phyloP scores from a whole-genome alignment of 2,113 vertebrate species.

The Carlito syrichta region DNA sequence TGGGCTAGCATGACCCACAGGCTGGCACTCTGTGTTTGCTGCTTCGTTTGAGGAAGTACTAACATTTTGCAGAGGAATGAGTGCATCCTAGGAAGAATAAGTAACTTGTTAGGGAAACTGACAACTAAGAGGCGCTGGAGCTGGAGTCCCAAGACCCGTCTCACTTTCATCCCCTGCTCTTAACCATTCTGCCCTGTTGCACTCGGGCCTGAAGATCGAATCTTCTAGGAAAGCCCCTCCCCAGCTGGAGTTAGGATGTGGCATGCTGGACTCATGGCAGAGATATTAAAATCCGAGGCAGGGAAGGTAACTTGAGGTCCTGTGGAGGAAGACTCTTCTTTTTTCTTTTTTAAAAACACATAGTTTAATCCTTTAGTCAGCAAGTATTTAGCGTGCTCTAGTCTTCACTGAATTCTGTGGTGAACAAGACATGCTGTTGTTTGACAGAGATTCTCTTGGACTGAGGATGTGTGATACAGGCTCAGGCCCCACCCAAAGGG shows the following conservation, averaged over 20 bases:
- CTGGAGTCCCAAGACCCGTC: not conserved
- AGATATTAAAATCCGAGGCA: not conserved
- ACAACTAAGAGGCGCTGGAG: accelerated
- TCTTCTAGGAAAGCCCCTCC: not conserved
- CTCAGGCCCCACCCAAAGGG: not conserved
- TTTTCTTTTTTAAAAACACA: not conserved
- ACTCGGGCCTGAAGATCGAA: not conserved
- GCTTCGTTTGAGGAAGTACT: not conserved
- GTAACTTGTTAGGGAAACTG: not conserved
- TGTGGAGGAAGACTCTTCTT: not conserved
- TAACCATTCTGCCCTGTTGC: not conserved
- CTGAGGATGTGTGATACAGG: not conserved
- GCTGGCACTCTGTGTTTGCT: accelerated
- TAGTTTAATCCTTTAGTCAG: not conserved
- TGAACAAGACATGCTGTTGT: not conserved
- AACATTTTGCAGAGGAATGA: not conserved
- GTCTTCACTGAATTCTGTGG: not conserved
- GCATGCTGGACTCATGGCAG: not conserved
- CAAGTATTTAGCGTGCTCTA: not conserved
- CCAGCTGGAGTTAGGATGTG: not conserved
- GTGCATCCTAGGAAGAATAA: not conserved
- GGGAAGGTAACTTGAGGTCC: not conserved
- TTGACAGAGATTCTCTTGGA: not conserved
- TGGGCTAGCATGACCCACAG: accelerated
- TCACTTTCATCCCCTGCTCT: not conserved